These are phyloP conservation scores for Fukomys damarensis DNA, from an alignment of 2,113 vertebrate species.

Conservation along the genomic window DNA sequence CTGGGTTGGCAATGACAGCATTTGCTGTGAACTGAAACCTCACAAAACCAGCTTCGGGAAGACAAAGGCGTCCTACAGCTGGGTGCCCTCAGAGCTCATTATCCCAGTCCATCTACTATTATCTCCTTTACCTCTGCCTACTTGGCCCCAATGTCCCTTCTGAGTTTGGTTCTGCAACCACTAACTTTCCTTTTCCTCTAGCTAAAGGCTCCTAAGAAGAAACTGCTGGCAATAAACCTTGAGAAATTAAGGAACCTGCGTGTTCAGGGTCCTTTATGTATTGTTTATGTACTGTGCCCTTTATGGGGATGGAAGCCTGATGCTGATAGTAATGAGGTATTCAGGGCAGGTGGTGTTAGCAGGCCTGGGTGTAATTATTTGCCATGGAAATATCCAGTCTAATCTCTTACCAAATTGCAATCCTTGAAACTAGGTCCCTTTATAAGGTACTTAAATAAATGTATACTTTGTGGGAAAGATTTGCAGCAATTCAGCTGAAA, in stretches of 20 bases:
- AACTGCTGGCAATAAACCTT: not conserved
- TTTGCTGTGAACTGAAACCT: not conserved
- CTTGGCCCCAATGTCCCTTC: not conserved
- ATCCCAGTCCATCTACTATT: not conserved
- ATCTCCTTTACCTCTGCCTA: not conserved
- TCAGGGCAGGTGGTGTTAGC: not conserved
- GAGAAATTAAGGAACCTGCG: conserved; percentile 4
- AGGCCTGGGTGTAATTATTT: conserved; percentile 64
- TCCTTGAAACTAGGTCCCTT: conserved; percentile 62
- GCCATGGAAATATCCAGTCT: conserved; percentile 52
- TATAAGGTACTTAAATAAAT: conserved; percentile 73
- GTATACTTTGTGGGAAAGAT: conserved; percentile 68
- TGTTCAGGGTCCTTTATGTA: not conserved
- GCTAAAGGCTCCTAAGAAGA: not conserved
- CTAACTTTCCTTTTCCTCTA: not conserved
- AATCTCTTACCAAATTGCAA: conserved; percentile 71
- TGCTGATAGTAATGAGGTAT: conserved; percentile 2
- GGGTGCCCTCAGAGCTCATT: not conserved
- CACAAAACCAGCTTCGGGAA: not conserved
- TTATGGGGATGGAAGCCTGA: not conserved
- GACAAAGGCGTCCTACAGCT: not conserved
- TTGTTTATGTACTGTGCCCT: conserved; percentile 11
- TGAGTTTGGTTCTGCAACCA: not conserved
- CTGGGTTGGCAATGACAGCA: not conserved
- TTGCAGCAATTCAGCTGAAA: conserved; percentile 52